Evolutionary conservation across 2,888 invertebrate species (phyloP).

Genomic region (Cryptus armator): DNA sequence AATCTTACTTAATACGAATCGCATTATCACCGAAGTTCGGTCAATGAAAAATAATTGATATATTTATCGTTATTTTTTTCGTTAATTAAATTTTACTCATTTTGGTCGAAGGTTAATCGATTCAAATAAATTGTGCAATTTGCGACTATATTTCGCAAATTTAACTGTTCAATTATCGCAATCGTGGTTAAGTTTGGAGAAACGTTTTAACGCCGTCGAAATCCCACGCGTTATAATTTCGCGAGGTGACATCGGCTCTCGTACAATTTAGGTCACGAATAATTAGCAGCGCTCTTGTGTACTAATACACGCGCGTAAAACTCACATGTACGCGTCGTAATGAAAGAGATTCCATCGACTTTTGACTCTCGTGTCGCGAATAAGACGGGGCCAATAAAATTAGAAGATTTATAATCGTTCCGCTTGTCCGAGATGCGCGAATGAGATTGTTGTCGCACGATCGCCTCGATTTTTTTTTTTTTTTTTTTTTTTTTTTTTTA

Average conservation of each 20-base stretch:
- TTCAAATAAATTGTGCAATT: not conserved
- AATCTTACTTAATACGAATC: not conserved
- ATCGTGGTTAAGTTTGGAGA: too few relatives aligned
- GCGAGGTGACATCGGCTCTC: not conserved
- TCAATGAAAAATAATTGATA: not conserved
- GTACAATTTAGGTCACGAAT: slow-evolving; percentile 28
- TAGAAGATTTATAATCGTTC: slow-evolving; percentile 7
- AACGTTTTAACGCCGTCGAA: not conserved
- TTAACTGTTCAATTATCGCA: slow-evolving; percentile 24
- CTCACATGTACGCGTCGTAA: not conserved
- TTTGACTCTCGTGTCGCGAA: slow-evolving; percentile 16
- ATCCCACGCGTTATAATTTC: slow-evolving; percentile 19
- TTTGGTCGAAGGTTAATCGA: not conserved
- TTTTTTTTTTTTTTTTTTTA: too few relatives aligned
- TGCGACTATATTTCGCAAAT: not conserved
- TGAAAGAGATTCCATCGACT: not conserved
- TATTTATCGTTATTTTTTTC: not conserved
- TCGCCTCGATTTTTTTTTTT: not conserved
- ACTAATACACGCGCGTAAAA: not conserved
- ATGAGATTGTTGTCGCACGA: slow-evolving; percentile 4
- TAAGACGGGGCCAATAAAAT: slow-evolving; percentile 15
- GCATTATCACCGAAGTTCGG: not conserved
- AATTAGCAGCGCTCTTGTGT: slow-evolving; percentile 26
- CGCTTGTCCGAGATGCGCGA: not conserved
- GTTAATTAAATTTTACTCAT: not conserved